Conservation (phyloP, 2,797 vertebrate species). For the Rhyacichthys aspro region DNA sequence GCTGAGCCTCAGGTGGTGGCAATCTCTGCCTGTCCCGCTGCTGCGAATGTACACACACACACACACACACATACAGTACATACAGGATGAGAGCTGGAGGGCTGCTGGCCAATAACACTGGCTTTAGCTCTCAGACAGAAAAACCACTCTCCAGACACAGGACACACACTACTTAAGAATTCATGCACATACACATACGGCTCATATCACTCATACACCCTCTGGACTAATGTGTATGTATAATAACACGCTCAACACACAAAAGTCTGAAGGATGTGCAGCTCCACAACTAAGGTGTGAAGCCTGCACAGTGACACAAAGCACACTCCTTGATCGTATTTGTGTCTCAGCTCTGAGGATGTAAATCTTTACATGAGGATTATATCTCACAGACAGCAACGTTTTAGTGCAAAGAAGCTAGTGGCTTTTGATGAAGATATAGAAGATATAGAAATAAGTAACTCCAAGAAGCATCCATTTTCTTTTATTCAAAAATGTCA, state of each 20-base stretch:
- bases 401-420: too few relatives aligned
- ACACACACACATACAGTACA: constrained; percentile 4
- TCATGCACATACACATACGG: not conserved
- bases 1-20: constrained; percentile 72
- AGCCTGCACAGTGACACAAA: not conserved
- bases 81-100: constrained; percentile 36
- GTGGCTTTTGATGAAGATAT: too few relatives aligned
- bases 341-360: too few relatives aligned
- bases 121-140: constrained; percentile 58
- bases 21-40: constrained; percentile 63
- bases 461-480: too few relatives aligned
- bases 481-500: too few relatives aligned
- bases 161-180: not conserved
- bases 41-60: constrained; percentile 52
- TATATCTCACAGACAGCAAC: too few relatives aligned
- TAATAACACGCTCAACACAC: not conserved
- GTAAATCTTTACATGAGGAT: too few relatives aligned
- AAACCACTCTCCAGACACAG: constrained; percentile 25
- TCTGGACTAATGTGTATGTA: not conserved
- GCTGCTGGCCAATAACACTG: constrained; percentile 62
- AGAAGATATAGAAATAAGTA: too few relatives aligned
- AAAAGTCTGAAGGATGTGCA: too few relatives aligned
- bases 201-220: constrained; percentile 4
- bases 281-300: not conserved
- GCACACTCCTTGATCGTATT: not conserved